A percentile compares a stretch with the other conserved stretches of the same genome.
These are phyloP conservation scores for Allobates femoralis DNA, from an alignment of 2,797 vertebrate species.

Conservation along the genomic window DNA sequence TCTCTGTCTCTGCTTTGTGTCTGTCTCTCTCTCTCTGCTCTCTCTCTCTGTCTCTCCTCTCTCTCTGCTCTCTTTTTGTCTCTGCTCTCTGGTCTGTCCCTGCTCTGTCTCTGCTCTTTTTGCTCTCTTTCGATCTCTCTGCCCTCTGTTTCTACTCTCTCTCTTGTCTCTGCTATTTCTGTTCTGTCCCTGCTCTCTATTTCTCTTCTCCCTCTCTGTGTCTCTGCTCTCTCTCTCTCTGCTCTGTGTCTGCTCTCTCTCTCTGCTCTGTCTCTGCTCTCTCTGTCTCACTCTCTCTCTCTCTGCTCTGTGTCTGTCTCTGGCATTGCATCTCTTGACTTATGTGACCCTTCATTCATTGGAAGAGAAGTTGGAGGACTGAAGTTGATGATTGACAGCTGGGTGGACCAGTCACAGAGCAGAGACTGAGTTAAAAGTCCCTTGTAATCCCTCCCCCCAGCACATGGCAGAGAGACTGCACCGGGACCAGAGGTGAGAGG, in stretches of 20 bases:
- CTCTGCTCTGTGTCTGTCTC: neutral
- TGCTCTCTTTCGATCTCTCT: no score
- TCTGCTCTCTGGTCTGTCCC: neutral
- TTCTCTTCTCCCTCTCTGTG: neutral
- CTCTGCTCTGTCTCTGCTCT: neutral
- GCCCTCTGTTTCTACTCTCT: neutral
- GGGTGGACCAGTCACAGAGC: slow-evolving; percentile 78
- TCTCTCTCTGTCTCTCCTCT: no score
- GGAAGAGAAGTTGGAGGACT: slow-evolving; percentile 64
- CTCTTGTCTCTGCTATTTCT: no score
- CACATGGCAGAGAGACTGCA: slow-evolving; percentile 82
- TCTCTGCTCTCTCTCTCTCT: neutral
- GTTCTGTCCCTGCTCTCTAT: neutral
- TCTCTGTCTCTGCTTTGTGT: no score
- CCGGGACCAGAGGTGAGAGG: slow-evolving; percentile 67
- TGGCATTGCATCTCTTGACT: neutral
- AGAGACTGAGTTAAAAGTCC: slow-evolving; percentile 86
- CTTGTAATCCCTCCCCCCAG: slow-evolving; percentile 76
- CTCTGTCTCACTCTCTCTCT: neutral
- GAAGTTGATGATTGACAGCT: slow-evolving; percentile 82
- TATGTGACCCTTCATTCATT: neutral
- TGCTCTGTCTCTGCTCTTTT: neutral
- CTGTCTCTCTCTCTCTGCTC: no score
- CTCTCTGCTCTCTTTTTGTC: no score
- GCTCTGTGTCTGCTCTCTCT: neutral